Base-by-base conservation (phyloP, 2,888 invertebrate species). In the Magallana nippona region DNA sequence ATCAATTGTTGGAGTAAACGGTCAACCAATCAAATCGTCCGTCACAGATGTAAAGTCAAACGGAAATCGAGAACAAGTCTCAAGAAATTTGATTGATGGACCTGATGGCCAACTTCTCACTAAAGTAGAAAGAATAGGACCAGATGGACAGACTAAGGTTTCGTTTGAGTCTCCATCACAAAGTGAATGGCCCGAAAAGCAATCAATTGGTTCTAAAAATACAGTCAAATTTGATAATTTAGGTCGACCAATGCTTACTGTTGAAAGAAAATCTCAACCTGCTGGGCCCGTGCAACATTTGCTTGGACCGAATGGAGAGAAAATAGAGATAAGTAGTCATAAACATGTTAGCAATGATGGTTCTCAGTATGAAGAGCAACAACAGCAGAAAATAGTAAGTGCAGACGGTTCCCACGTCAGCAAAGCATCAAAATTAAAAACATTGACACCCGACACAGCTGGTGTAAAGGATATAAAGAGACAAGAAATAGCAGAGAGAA, bases 51-150 rank as follows among this genome's bases (percentile, higher is more conserved):
- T 71, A 1, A 71, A 71, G 15, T 13, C 11, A 15, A 15, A 71
- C 11, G 71, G 71, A 15, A 71, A 71, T 13, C 15, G 13, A 27
- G 15, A 71, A 2, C 13, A 32, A 27, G 11, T 71, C 3, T 22
- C 71, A 15, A 22, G 32, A 22, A 71, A 71, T 71, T 27, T 71
- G 27, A 71, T 71, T 22, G 32, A 22, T 13, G 71, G 71, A 11
- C 71, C 71, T 15, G 32, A 71, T 32, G 71, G 71, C 15, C 71
- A 71, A 71, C 22, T 71, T 71, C 13, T 71, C 11, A 27, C 71
- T 71, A 71, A 71, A 71, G 22, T 32, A 27, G 71, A 71, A 8
- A 32, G 15, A 71, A 22, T 27, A 11, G 71, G 22, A 13, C 15
- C 27, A 71, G 27, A 71, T 13, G 71, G 71, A 13, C 22, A 71